Conservation (phyloP, 2,113 vertebrate species). For the Columba janthina region DNA sequence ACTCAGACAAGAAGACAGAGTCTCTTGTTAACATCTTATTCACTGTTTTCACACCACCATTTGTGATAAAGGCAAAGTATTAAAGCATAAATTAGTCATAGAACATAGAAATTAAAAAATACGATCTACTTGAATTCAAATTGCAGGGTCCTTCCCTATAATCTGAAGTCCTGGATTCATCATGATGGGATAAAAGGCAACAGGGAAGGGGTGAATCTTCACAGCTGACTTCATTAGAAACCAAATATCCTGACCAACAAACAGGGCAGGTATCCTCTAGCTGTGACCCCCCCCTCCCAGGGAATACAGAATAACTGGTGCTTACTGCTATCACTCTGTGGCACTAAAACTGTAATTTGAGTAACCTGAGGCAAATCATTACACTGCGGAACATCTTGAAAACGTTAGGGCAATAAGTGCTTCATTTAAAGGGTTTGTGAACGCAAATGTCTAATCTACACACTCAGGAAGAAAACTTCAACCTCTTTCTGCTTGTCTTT, state of each 20-base stretch:
- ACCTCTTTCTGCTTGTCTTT: neutral
- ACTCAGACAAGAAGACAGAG: neutral
- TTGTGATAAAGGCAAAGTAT: constrained; percentile 3
- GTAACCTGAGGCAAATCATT: neutral
- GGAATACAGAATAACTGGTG: neutral
- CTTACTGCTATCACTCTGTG: neutral
- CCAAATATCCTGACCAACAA: neutral
- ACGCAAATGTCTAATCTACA: neutral
- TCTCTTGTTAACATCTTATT: constrained; percentile 13
- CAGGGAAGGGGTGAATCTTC: neutral
- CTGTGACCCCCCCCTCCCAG: neutral
- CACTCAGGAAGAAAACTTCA: neutral
- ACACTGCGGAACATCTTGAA: neutral
- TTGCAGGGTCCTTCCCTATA: neutral
- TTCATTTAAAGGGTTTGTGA: constrained; percentile 25
- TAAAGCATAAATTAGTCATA: constrained; percentile 19
- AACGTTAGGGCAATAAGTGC: neutral
- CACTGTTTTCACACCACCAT: neutral
- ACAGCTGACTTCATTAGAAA: neutral
- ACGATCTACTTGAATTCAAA: neutral
- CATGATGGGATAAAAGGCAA: neutral
- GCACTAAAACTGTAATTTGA: neutral
- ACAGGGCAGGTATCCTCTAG: neutral
- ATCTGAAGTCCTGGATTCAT: neutral
- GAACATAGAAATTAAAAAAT: neutral